Percentiles rank a stretch among this genome's conserved stretches.
These are phyloP conservation scores for Spinibarbus caldwelli DNA, from an alignment of 2,797 vertebrate genomes.

Conservation along the genomic window DNA sequence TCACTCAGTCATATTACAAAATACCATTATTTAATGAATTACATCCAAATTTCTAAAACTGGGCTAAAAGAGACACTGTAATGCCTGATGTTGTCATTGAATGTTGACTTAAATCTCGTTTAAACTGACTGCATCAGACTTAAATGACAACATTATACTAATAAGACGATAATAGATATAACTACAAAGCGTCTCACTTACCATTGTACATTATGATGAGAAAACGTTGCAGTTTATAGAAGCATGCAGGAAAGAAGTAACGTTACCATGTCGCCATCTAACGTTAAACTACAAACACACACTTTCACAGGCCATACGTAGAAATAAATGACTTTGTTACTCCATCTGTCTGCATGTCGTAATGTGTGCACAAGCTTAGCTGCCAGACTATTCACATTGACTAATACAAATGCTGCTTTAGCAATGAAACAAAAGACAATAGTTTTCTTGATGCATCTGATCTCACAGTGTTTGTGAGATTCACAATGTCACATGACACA, in stretches of 20 bases:
- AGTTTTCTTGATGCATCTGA: neutral
- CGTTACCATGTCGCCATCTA: slow-evolving; percentile 38
- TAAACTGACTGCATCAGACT: neutral
- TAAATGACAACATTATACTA: neutral
- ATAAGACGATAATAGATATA: neutral
- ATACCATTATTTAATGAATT: neutral
- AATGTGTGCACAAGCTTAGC: neutral
- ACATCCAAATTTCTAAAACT: neutral
- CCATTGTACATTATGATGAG: neutral
- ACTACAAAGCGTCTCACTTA: neutral
- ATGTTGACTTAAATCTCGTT: neutral
- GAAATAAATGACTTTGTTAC: neutral
- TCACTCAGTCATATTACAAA: neutral
- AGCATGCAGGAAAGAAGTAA: neutral
- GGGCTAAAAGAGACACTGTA: neutral
- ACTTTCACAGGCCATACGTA: neutral
- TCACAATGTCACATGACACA: neutral
- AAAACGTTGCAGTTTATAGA: neutral
- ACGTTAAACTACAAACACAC: slow-evolving; percentile 3
- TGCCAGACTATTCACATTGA: neutral
- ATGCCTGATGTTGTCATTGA: neutral
- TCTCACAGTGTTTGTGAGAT: neutral
- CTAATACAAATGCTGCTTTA: neutral
- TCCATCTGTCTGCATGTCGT: neutral
- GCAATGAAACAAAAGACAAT: neutral